These are phyloP conservation scores for Octomys mimax DNA, from an alignment of 2,797 vertebrate species.

Conservation along the genomic window DNA sequence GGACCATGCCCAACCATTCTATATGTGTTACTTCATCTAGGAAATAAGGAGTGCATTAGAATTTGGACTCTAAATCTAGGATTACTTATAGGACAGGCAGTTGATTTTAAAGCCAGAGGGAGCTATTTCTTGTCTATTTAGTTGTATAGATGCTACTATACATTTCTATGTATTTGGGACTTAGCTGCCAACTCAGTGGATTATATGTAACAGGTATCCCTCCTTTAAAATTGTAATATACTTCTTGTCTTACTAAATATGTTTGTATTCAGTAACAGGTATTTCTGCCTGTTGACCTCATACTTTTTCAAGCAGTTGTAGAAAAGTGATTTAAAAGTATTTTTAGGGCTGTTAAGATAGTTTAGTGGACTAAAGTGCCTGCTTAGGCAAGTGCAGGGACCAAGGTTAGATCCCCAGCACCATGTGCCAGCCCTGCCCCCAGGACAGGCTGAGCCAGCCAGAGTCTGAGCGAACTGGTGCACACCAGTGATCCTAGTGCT, in stretches of 20 bases:
- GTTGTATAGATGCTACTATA: not conserved
- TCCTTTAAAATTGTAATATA: not conserved
- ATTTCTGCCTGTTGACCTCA: conserved; percentile 40
- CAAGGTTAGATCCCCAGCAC: too few species aligned
- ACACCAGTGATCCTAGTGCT: too few species aligned
- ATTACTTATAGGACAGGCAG: not conserved
- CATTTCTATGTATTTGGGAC: not conserved
- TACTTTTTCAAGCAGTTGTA: conserved; percentile 29
- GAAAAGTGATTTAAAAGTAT: not conserved
- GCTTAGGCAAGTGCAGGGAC: too few species aligned
- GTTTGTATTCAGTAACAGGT: conserved; percentile 27
- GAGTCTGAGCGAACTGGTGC: too few species aligned
- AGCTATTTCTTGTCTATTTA: not conserved
- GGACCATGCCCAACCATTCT: not conserved
- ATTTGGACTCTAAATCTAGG: not conserved
- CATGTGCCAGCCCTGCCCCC: too few species aligned
- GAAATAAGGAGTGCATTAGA: not conserved
- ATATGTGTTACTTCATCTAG: conserved; percentile 27
- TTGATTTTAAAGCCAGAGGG: not conserved
- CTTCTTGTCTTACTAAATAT: conserved; percentile 31
- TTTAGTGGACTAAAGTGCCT: too few species aligned
- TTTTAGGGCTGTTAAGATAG: not conserved
- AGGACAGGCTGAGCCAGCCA: too few species aligned
- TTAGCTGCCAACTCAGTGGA: conserved; percentile 26
- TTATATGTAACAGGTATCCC: not conserved